Percentiles rank a stretch among this genome's conserved stretches.
Conservation (phyloP, 2,113 vertebrate genomes). For the Pelobates fuscus region DNA sequence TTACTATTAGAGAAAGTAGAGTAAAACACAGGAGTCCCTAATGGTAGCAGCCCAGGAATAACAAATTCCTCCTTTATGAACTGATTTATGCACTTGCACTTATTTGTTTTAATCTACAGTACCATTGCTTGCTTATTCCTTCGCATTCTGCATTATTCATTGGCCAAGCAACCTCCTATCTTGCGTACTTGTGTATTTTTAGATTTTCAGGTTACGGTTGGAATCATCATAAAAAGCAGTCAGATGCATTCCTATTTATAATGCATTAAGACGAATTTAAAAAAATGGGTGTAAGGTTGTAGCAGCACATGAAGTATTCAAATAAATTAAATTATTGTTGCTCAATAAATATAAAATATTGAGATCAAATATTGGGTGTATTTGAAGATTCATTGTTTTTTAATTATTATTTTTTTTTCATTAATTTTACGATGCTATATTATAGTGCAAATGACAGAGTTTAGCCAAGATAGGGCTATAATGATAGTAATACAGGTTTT, state of each 20-base stretch:
- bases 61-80: not conserved
- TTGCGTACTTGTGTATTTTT: conserved; percentile 43
- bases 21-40: no score
- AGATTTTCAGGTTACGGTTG: conserved; percentile 47
- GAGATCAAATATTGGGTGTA: no score
- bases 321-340: not conserved
- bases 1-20: no score
- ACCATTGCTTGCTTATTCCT: conserved; percentile 21
- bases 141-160: conserved; percentile 52
- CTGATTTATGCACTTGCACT: not conserved
- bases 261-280: conserved; percentile 30
- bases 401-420: no score
- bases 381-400: no score
- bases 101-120: not conserved
- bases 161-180: conserved; percentile 26
- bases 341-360: no score
- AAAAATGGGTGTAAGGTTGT: not conserved
- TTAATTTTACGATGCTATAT: no score
- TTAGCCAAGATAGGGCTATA: no score
- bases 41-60: no score
- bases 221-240: conserved; percentile 50
- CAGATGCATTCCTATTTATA: conserved; percentile 54
- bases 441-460: no score
- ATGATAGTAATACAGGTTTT: no score
- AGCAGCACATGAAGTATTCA: not conserved